A percentile compares a stretch with the other conserved stretches of the same genome.
Conservation (phyloP, 2,113 vertebrate species). For the Lepisosteus osseus region DNA sequence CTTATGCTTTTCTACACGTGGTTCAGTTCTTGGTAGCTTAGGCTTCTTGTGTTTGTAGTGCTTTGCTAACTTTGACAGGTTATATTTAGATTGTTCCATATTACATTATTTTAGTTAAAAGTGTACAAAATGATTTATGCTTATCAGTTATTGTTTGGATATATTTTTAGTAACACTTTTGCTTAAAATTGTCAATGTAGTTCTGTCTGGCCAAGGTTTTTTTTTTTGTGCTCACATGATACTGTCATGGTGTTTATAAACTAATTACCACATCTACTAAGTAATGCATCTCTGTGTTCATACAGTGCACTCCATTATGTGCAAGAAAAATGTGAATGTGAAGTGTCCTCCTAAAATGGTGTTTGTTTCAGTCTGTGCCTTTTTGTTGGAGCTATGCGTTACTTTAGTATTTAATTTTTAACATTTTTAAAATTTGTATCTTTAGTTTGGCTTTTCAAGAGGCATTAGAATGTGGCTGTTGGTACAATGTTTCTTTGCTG, state of each 20-base stretch:
- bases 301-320: conserved; percentile 50
- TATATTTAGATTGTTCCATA: conserved; percentile 47
- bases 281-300: conserved; percentile 36
- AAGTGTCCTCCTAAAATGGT: too few relatives aligned
- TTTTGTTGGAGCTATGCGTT: too few relatives aligned
- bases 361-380: too few relatives aligned
- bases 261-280: conserved; percentile 52
- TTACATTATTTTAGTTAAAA: conserved; percentile 59
- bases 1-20: too few relatives aligned
- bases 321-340: neutral
- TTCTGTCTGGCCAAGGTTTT: conserved; percentile 10
- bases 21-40: too few relatives aligned
- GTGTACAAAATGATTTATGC: conserved; percentile 47
- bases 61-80: conserved; percentile 13
- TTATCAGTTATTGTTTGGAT: conserved; percentile 23
- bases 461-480: too few relatives aligned
- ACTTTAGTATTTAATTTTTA: too few relatives aligned
- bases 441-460: too few relatives aligned
- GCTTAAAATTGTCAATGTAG: neutral
- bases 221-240: conserved; percentile 49
- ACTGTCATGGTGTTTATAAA: conserved; percentile 45
- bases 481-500: too few relatives aligned
- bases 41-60: too few relatives aligned
- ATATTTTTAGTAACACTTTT: conserved; percentile 5
- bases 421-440: too few relatives aligned